Base-by-base conservation (phyloP, 2,797 vertebrate species). In the Sphenopsis melanotis region DNA sequence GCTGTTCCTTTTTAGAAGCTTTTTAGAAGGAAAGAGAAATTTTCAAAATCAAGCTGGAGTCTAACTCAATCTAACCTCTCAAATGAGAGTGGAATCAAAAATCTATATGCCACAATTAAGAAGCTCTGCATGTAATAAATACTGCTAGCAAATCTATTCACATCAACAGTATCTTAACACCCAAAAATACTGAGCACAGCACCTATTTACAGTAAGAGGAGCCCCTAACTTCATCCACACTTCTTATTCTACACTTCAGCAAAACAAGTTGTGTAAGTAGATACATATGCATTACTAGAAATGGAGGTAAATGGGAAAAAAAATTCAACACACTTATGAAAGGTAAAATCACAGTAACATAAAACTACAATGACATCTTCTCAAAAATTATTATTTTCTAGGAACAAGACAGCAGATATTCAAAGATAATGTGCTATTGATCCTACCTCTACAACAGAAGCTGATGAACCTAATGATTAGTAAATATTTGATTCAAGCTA, bases 211-310 rank as follows among this genome's bases (percentile, higher is more conserved):
- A 44, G 1, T 17, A 82, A 69, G 26, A 47, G 20, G 53, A 15
- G 15, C 23, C 30, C 39, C 49, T 49, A 79, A 46, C 8, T 36
- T 79, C 30, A 85, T 34, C 30, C 50, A 82, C 59, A 53, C 7
- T 72, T 74, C 52, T 79, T 81, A 66, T 11, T 55, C 56, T 69
- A 55, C 13, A 4, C 39, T 69, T 89, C 50, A 95, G 59, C 20
- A 44, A 46, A 64, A 0, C 0, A 71, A 76, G 12, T 6, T 39
- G 23, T 47, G 6, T 12, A 64, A 74, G 41, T 14, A 50, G 49
- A 53, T 22, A 50, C 27, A 46, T 5, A 41, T 16, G 11, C 71
- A 61, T 47, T 83, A 56, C 13, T 26, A 89, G 44, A 82, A 15
- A 72, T 36, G 23, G 11, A 87, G 6, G 27, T 36, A 78, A 66